Conservation (phyloP, 2,888 invertebrate genomes). For the Catocala nupta region DNA sequence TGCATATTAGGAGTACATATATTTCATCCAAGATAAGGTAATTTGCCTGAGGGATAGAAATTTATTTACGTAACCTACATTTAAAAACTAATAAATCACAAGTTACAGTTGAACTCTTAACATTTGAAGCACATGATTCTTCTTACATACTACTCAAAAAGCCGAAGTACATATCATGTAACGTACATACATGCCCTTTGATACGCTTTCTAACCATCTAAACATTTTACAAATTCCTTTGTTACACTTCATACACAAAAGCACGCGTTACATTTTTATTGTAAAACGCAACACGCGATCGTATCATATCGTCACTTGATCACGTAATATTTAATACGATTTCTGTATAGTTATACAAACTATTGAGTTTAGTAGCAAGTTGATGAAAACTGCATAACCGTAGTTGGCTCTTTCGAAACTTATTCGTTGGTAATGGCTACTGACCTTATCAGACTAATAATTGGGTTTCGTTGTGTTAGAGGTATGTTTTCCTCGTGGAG, state of each 20-base stretch:
- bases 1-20: no score
- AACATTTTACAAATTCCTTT: slow-evolving; percentile 10
- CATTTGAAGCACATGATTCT: neutral
- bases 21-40: no score
- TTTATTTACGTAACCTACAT: no score
- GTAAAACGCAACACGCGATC: slow-evolving; percentile 38
- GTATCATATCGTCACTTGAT: slow-evolving; percentile 41
- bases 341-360: slow-evolving; percentile 38
- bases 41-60: no score
- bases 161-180: neutral
- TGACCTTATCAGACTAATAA: slow-evolving; percentile 47
- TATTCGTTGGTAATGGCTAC: slow-evolving; percentile 36
- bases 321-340: slow-evolving; percentile 43
- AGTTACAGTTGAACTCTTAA: neutral
- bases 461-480: slow-evolving; percentile 24
- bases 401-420: slow-evolving; percentile 46
- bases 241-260: slow-evolving; percentile 10
- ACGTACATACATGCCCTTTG: slow-evolving; percentile 4
- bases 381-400: no score
- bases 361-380: slow-evolving; percentile 39
- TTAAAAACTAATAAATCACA: no score
- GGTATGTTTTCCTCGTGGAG: slow-evolving; percentile 10
- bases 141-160: no score
- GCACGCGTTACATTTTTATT: slow-evolving; percentile 7
- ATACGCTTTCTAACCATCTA: slow-evolving; percentile 20